A percentile compares a stretch with the other conserved stretches of the same genome.
These are phyloP conservation scores for Paramormyrops hopkinsi DNA, from an alignment of 2,797 vertebrate species.

Conservation along the genomic window DNA sequence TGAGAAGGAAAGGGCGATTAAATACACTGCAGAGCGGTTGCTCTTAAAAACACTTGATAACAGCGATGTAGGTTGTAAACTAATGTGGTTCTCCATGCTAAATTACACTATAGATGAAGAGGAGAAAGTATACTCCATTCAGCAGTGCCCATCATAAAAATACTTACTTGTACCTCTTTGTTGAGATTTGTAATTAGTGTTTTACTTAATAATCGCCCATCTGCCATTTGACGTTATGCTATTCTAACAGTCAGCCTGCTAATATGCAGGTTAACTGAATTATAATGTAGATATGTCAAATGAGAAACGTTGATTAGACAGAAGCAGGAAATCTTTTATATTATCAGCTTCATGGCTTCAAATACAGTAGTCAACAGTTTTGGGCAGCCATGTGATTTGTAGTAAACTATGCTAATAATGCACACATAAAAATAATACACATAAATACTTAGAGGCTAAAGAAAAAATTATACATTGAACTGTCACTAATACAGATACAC, in stretches of 20 bases:
- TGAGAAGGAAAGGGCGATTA: conserved; percentile 22
- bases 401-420: neutral
- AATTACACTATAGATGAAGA: neutral
- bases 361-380: neutral
- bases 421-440: neutral
- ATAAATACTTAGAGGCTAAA: neutral
- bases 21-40: neutral
- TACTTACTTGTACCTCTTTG: neutral
- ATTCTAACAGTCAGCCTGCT: neutral
- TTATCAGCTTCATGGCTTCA: neutral
- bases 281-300: neutral
- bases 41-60: neutral
- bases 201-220: neutral
- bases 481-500: neutral
- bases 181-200: neutral
- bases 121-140: neutral
- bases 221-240: neutral
- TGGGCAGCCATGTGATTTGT: neutral
- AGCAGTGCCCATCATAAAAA: neutral
- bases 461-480: neutral
- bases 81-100: neutral
- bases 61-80: neutral
- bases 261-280: neutral
- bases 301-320: neutral
- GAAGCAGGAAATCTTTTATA: neutral